A percentile compares a stretch with the other conserved stretches of the same genome.
Evolutionary conservation across 2,888 invertebrate genomes (phyloP).

Genomic region (Aspidapion aeneum): DNA sequence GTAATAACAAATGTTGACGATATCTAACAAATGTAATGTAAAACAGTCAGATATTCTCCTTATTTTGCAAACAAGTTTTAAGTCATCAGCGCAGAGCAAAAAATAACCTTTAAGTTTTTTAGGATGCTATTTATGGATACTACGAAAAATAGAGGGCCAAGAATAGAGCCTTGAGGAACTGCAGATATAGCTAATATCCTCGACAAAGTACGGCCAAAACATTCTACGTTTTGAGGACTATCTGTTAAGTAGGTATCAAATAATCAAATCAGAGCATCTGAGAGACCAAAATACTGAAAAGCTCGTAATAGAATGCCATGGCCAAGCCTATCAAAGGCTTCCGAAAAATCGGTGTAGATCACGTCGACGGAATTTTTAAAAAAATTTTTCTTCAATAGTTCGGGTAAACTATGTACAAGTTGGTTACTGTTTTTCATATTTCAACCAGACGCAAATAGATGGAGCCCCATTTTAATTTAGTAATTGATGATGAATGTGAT

Average conservation of each 20-base stretch:
- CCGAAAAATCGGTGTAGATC: background rate
- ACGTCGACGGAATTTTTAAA: too few relatives aligned
- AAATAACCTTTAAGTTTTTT: background rate
- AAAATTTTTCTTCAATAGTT: too few relatives aligned
- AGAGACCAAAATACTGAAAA: background rate
- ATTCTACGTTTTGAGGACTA: background rate
- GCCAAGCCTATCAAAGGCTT: background rate
- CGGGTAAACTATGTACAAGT: too few relatives aligned
- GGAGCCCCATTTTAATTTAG: too few relatives aligned
- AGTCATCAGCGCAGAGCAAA: background rate
- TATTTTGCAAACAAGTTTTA: background rate
- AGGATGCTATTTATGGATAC: background rate
- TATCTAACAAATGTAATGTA: background rate
- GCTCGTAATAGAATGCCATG: background rate
- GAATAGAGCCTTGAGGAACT: background rate
- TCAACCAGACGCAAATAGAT: too few relatives aligned
- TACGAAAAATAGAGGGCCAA: background rate
- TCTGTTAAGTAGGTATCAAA: background rate
- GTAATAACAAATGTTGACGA: background rate
- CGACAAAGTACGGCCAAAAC: background rate
- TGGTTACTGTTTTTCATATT: too few relatives aligned
- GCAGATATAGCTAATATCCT: background rate
- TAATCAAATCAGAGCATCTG: background rate
- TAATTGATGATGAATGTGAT: too few relatives aligned
- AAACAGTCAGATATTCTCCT: background rate